These are phyloP conservation scores for Periophthalmus magnuspinnatus DNA, from an alignment of 2,797 vertebrate species.

Conservation along the genomic window DNA sequence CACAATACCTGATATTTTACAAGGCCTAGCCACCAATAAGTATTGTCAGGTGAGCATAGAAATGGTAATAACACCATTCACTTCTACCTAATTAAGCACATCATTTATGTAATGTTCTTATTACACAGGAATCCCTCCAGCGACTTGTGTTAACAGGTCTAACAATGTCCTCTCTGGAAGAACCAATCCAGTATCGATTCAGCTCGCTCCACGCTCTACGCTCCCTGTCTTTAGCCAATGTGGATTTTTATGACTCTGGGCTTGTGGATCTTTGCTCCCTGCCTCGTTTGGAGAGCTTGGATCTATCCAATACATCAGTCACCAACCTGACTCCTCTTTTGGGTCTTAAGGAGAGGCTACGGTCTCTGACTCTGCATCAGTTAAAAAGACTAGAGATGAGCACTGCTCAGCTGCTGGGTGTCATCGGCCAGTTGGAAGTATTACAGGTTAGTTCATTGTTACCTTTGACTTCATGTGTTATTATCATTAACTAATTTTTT, in stretches of 20 bases:
- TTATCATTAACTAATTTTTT: neutral
- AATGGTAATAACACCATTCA: neutral
- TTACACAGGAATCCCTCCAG: conserved; percentile 85
- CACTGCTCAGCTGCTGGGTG: conserved; percentile 90
- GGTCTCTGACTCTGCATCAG: conserved; percentile 97
- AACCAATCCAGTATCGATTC: conserved; percentile 88
- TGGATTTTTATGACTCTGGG: conserved; percentile 95
- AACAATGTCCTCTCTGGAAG: conserved; percentile 94
- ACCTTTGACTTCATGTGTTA: neutral
- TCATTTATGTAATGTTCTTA: neutral
- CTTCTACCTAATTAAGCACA: neutral
- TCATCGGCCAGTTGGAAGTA: conserved; percentile 73
- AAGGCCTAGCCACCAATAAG: conserved; percentile 91
- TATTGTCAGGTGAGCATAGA: conserved; percentile 81
- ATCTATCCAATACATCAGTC: conserved; percentile 98
- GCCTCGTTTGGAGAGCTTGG: conserved; percentile 92
- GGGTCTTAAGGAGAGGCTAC: conserved; percentile 88
- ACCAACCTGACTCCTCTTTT: conserved; percentile 93
- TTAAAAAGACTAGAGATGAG: conserved; percentile 99
- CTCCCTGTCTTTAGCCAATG: conserved; percentile 90
- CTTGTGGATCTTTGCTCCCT: conserved; percentile 89
- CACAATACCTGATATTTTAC: conserved; percentile 95
- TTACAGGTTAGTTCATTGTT: conserved; percentile 61
- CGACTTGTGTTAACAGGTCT: conserved; percentile 92
- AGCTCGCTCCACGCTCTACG: conserved; percentile 87